These are phyloP conservation scores for Puffinus mauretanicus DNA, from an alignment of 2,113 vertebrate genomes.

Conservation along the genomic window DNA sequence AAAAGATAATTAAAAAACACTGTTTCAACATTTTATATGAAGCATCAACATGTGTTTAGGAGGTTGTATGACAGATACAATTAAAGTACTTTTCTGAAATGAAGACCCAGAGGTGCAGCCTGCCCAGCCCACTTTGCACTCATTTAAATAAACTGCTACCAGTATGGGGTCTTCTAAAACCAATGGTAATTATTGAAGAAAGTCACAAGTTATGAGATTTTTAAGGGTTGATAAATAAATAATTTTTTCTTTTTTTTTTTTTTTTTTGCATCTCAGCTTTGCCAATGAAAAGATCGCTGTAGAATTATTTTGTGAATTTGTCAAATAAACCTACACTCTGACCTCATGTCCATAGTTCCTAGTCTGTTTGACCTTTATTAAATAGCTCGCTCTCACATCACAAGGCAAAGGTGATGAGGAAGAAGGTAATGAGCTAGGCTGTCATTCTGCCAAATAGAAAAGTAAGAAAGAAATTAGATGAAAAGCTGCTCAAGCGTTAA, in stretches of 20 bases:
- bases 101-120: background rate
- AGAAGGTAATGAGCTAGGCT: background rate
- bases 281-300: background rate
- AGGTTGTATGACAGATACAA: background rate
- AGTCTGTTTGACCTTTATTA: constrained; percentile 17
- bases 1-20: background rate
- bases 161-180: background rate
- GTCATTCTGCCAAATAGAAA: background rate
- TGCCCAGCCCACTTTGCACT: background rate
- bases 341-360: background rate
- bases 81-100: background rate
- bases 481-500: constrained; percentile 51
- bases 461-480: constrained; percentile 28
- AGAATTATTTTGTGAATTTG: background rate
- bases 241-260: background rate
- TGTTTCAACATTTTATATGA: background rate
- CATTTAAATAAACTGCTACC: background rate
- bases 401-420: background rate
- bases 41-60: background rate
- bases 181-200: background rate
- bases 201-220: background rate
- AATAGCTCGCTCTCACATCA: background rate
- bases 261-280: background rate
- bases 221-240: background rate
- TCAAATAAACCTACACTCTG: background rate